Conservation (phyloP, 1,140 invertebrate genomes). For the Monomorium pharaonis region DNA sequence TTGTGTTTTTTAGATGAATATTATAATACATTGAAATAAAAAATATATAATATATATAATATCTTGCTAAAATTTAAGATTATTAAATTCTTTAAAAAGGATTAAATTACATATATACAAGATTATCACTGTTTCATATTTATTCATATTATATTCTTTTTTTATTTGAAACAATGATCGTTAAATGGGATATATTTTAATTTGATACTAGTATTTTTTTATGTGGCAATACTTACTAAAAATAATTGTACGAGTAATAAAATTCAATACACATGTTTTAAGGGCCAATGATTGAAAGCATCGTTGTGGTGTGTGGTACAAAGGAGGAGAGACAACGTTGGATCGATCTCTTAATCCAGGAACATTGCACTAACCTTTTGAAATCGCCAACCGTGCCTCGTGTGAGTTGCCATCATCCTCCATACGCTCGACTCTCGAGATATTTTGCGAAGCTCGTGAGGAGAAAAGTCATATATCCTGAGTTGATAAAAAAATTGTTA, state of each 20-base stretch:
- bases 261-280: conserved; percentile 64
- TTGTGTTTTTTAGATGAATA: too few relatives aligned
- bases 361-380: conserved; percentile 85
- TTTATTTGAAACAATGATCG: too few relatives aligned
- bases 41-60: too few relatives aligned
- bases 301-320: conserved; percentile 94
- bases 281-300: conserved; percentile 96
- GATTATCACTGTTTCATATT: too few relatives aligned
- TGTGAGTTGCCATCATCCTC: conserved; percentile 84
- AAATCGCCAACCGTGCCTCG: conserved; percentile 82
- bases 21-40: too few relatives aligned
- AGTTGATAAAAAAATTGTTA: conserved; percentile 90
- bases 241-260: neutral
- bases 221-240: neutral
- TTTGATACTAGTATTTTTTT: too few relatives aligned
- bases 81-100: too few relatives aligned
- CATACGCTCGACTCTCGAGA: conserved; percentile 88
- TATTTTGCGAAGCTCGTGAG: conserved; percentile 91
- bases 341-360: conserved; percentile 91
- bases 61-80: too few relatives aligned
- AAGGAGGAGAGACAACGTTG: conserved; percentile 94
- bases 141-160: too few relatives aligned
- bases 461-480: conserved; percentile 89
- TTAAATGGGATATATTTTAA: too few relatives aligned
- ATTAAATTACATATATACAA: too few relatives aligned